A percentile compares a stretch with the other conserved stretches of the same genome.
Evolutionary conservation across 2,888 invertebrate genomes (phyloP).

Genomic region (Miltochrista miniata): DNA sequence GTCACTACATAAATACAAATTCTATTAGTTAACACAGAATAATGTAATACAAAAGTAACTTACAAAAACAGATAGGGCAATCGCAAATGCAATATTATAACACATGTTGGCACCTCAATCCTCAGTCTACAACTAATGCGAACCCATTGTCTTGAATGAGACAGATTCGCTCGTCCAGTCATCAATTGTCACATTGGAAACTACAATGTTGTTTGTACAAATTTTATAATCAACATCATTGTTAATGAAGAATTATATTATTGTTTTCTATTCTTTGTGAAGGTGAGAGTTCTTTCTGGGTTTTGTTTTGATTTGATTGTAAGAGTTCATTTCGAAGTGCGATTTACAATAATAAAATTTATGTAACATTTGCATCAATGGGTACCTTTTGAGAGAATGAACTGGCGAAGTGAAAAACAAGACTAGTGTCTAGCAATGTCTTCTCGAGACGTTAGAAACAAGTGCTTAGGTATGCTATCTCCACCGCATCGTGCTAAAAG

Average conservation of each 20-base stretch:
- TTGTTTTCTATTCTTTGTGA: neutral
- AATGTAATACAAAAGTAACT: conserved; percentile 24
- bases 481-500: no score
- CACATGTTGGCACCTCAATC: conserved; percentile 40
- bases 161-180: neutral
- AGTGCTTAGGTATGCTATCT: no score
- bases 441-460: no score
- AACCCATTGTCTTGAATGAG: conserved; percentile 36
- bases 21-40: no score
- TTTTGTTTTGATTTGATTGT: no score
- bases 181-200: neutral
- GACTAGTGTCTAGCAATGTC: no score
- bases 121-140: conserved; percentile 29
- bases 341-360: no score
- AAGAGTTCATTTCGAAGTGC: no score
- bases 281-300: neutral
- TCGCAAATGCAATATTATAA: conserved; percentile 17
- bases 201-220: conserved; percentile 11
- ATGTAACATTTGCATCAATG: no score
- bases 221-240: conserved; percentile 2
- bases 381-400: no score
- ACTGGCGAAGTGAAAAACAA: no score
- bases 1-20: no score
- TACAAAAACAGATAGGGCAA: conserved; percentile 29
- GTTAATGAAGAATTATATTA: conserved; percentile 3